Base-by-base conservation (phyloP, 2,797 vertebrate genomes). In the Enteromius fasciolatus region DNA sequence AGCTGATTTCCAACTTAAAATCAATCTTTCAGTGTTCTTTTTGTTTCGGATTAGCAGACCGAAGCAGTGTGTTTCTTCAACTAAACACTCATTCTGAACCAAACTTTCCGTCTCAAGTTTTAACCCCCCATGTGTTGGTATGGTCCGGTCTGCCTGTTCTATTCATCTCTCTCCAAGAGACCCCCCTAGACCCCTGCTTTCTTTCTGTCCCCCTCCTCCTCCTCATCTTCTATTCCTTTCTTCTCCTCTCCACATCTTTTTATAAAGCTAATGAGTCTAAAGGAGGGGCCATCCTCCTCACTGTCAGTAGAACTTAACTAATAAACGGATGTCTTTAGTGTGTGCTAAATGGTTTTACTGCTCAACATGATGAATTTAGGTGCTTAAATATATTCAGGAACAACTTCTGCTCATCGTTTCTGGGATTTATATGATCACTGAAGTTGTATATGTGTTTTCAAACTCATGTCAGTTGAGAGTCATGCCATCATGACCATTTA, bases 201-300 rank as follows among this genome's bases (percentile, higher is more conserved):
- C 87, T 88, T 90, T 86, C 88, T 89, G 89, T 89, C 89, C 89
- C 89, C 88, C 85, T 90, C 90, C 90, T 91, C 86, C 79, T 81
- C 39, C 61, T 67, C 72, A 39, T 41, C n/a, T 9, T 75, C 61
- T 74, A 31, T 76, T 81, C 50, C 70, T 81, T 86, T 85, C 72
- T 84, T 83, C 83, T 77, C 54, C 66, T 81, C 86, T 68, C 54
- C 80, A 87, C 87, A 81, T 80, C 80, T 82, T 85, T 95, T 95
- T 94, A 92, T 94, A 83, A 94, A 93, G 92, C 93, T 94, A 88
- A 94, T 95, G 93, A 94, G 94, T 93, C 89, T 92, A 89, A 92
- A 94, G 92, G 90, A 91, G 92, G 93, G 93, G 93, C 92, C 89
- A 20, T 39, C n/a, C 92, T 91, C 89, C 92, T 91, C 85, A 86